phyloP scores from a whole-genome alignment of 92 coral and sea anemone genomes.

The Epizoanthus illoricatus region DNA sequence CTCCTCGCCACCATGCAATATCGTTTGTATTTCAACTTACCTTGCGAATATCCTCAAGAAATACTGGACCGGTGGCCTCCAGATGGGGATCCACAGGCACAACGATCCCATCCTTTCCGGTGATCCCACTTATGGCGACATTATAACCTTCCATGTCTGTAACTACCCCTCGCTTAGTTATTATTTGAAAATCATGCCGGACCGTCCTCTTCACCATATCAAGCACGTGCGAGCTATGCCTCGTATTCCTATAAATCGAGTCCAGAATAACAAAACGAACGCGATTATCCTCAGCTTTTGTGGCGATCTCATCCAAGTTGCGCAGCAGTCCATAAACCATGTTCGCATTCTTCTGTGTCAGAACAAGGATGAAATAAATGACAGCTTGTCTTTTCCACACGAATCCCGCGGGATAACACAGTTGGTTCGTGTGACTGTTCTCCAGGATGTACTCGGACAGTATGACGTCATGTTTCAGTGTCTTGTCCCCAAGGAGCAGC shows the following conservation, averaged over 20 bases:
- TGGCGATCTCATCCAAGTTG: conserved; percentile 13
- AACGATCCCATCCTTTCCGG: neutral
- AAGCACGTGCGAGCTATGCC: neutral
- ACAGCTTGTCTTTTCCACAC: conserved; percentile 22
- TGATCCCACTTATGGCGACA: neutral
- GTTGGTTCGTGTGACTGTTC: neutral
- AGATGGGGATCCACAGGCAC: conserved; percentile 10
- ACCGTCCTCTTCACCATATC: neutral
- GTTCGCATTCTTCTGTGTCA: conserved; percentile 8
- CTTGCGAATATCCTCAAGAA: conserved; percentile 23
- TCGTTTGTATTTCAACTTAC: neutral
- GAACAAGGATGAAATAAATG: conserved; percentile 12
- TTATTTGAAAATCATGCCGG: neutral
- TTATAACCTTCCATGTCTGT: conserved; percentile 15
- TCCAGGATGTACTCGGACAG: conserved; percentile 12
- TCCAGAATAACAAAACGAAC: conserved; percentile 23
- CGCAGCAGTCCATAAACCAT: conserved; percentile 14
- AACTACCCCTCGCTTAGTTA: neutral
- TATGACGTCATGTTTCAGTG: neutral
- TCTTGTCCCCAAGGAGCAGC: conserved; percentile 9
- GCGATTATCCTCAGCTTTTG: neutral
- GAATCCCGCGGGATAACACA: conserved; percentile 18
- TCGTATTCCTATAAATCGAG: neutral
- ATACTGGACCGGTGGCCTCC: conserved; percentile 19
- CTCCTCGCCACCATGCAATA: neutral